Percentiles rank a stretch among this genome's conserved stretches.
These are phyloP conservation scores for Sipha flava DNA, from an alignment of 1,140 invertebrate species.

Conservation along the genomic window DNA sequence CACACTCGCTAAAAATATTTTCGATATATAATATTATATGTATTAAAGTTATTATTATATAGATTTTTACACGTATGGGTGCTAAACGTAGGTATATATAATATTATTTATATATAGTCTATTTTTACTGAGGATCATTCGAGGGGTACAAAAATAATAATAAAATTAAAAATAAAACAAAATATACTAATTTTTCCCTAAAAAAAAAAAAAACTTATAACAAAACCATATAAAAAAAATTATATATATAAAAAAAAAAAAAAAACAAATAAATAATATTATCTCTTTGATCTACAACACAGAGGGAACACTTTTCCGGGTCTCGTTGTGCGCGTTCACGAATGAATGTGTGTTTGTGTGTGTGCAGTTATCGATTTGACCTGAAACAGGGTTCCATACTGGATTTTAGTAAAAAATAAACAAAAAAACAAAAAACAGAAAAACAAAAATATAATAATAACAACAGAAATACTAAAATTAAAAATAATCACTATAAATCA, in stretches of 20 bases:
- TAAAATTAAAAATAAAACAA: constrained; percentile 29
- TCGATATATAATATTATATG: not conserved
- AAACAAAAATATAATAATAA: not conserved
- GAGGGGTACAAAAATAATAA: constrained; percentile 26
- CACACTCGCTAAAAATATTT: constrained; percentile 16
- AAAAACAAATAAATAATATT: constrained; percentile 32
- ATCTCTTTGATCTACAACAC: constrained; percentile 17
- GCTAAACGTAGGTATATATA: not conserved
- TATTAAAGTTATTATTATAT: constrained; percentile 16
- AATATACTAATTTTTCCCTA: constrained; percentile 17
- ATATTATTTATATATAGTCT: not conserved
- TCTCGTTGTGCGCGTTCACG: constrained; percentile 4
- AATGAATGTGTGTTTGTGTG: not conserved
- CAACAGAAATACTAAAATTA: too few relatives aligned
- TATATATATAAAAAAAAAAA: not conserved
- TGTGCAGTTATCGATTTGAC: constrained; percentile 17
- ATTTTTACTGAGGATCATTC: constrained; percentile 28
- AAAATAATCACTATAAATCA: not conserved
- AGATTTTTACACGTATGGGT: constrained; percentile 1
- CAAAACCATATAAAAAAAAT: constrained; percentile 18
- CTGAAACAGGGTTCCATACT: not conserved
- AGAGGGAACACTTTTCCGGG: constrained; percentile 5
- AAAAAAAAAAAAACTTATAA: constrained; percentile 10
- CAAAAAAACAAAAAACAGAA: not conserved
- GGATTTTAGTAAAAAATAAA: not conserved